A percentile compares a stretch with the other conserved stretches of the same genome.
Evolutionary conservation across 1,140 invertebrate genomes (phyloP).

Genomic region (Drosophila ambigua): DNA sequence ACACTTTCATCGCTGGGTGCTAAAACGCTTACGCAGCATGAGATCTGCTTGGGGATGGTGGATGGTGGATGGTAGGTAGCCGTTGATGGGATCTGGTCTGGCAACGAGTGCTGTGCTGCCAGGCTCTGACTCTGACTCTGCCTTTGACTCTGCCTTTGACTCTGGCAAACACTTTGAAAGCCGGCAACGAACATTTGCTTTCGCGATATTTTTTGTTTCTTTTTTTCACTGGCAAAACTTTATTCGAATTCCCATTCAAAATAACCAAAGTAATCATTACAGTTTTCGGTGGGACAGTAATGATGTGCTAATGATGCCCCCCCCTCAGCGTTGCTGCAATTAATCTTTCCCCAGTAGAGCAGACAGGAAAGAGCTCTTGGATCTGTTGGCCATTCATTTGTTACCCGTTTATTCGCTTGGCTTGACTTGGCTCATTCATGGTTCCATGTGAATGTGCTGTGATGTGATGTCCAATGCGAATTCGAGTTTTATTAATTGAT

Average conservation of each 20-base stretch:
- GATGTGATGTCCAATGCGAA: background rate
- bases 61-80: slow-evolving; percentile 8
- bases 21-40: slow-evolving; percentile 77
- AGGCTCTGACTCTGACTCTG: slow-evolving; percentile 15
- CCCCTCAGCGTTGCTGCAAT: slow-evolving; percentile 47
- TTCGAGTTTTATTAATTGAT: slow-evolving; percentile 73
- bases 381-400: slow-evolving; percentile 25
- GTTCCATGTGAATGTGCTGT: background rate
- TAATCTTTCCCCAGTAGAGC: slow-evolving; percentile 64
- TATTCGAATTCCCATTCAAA: slow-evolving; percentile 28
- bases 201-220: slow-evolving; percentile 3
- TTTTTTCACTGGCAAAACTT: slow-evolving; percentile 18
- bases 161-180: slow-evolving; percentile 32
- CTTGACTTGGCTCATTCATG: slow-evolving; percentile 40
- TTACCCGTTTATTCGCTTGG: slow-evolving; percentile 22
- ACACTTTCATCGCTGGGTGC: slow-evolving; percentile 62
- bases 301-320: slow-evolving; percentile 75
- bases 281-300: slow-evolving; percentile 55
- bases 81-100: slow-evolving; percentile 1
- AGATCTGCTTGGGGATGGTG: slow-evolving; percentile 53
- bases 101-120: slow-evolving; percentile 36
- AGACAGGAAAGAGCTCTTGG: slow-evolving; percentile 29
- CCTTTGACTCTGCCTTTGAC: background rate
- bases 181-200: slow-evolving; percentile 35
- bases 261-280: slow-evolving; percentile 43